A percentile compares a stretch with the other conserved stretches of the same genome.
Conservation (phyloP, 2,888 invertebrate species). For the Mellilla xanthometata region DNA sequence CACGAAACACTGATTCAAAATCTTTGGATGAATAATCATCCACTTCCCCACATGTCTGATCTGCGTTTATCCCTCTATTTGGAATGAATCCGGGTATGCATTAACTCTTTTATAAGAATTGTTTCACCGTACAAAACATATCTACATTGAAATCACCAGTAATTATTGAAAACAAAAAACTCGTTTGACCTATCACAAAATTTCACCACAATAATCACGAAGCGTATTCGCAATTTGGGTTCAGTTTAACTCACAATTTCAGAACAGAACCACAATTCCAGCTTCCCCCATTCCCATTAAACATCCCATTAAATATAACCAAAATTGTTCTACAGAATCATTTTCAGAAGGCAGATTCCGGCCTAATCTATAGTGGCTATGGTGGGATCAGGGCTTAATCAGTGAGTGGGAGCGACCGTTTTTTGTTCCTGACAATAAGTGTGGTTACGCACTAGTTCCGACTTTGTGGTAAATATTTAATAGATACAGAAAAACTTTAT, state of each 20-base stretch:
- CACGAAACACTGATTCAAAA: too few species aligned
- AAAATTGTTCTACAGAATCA: constrained; percentile 7
- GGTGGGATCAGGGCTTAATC: constrained; percentile 19
- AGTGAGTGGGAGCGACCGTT: constrained; percentile 14
- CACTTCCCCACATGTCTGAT: too few species aligned
- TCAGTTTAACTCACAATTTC: background rate
- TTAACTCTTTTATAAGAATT: too few species aligned
- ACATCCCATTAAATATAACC: constrained; percentile 10
- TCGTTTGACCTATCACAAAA: too few species aligned
- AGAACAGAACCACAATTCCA: constrained; percentile 1
- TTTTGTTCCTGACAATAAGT: constrained; percentile 19
- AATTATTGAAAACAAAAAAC: too few species aligned
- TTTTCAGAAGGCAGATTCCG: constrained; percentile 1
- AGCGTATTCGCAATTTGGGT: background rate
- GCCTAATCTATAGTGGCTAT: constrained; percentile 15
- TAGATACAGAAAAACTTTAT: too few species aligned
- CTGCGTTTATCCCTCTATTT: too few species aligned
- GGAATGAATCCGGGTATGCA: too few species aligned
- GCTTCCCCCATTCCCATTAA: constrained; percentile 7
- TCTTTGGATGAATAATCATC: too few species aligned
- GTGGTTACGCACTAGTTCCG: background rate
- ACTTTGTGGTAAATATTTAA: too few species aligned
- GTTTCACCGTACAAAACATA: too few species aligned
- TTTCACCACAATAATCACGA: background rate
- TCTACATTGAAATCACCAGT: too few species aligned